Base-by-base conservation (phyloP, 2,797 vertebrate genomes). In the Galagoides demidoff region DNA sequence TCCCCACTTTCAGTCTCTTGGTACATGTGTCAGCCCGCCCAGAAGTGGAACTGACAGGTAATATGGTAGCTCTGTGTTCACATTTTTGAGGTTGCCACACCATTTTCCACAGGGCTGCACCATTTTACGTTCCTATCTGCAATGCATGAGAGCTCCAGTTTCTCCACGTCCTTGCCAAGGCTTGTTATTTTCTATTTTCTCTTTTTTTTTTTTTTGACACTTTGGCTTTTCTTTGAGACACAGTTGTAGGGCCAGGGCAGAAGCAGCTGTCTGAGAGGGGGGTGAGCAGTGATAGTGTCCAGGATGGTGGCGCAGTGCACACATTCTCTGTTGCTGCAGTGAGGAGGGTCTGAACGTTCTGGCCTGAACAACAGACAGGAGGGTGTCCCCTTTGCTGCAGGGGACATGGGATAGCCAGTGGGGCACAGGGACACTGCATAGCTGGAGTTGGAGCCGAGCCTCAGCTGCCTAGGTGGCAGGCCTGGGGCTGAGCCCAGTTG, bases 61-160 rank as follows among this genome's bases (percentile, higher is more conserved):
- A 0, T 11, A 1, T 1, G n/a, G 14, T 19, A 2, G 8, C 64
- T 37, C 52, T n/a, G 4, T 0, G 13, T 74, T 57, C 5, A 1
- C 0, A 2, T 1, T 16, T 9, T 13, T 2, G 11, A n/a, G 37
- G 17, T 17, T 4, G 25, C 6, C 55, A 29, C 25, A 9, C 3
- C 2, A 1, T 37, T 61, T 29, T 23, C 29, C 57, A 34, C 19
- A 25, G 68, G 17, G 8, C 12, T 0, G 25, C 27, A 29, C 63
- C 25, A 0, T 23, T 55, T 31, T 17, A 3, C 39, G 29, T 8
- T 34, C 13, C 66, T 70, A 1, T 39, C 17, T 2, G 59, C 1
- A 1, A 1, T 5, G 16, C 66, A 1, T 5, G 3, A 16, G 59
- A 37, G 63, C 11, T 61, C 78, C 12, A 3, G 10, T 23, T 4